phyloP scores from a whole-genome alignment of 2,797 vertebrate species.

The Ctenosaura bakeri region DNA sequence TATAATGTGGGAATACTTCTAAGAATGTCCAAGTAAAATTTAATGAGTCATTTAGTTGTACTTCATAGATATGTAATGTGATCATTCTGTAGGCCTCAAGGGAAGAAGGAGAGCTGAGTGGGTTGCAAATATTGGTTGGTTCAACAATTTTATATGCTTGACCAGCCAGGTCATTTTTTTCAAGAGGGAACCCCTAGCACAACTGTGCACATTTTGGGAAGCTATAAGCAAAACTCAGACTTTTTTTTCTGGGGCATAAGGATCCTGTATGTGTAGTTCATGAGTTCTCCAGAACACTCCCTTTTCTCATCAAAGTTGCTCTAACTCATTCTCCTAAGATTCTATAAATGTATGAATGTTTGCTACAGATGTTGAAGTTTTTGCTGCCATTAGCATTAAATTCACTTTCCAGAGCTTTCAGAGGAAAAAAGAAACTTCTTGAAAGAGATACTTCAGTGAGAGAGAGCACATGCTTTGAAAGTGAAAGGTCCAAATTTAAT shows the following conservation, averaged over 20 bases:
- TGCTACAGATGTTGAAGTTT: not conserved
- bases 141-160: constrained; percentile 1
- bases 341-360: not conserved
- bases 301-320: not conserved
- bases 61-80: not conserved
- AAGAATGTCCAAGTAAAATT: not conserved
- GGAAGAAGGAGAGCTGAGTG: not conserved
- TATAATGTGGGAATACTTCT: not conserved
- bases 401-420: not conserved
- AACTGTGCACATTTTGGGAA: not conserved
- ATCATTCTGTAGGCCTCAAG: not conserved
- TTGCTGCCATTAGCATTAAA: too few relatives aligned
- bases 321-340: not conserved
- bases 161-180: not conserved
- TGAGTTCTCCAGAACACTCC: not conserved
- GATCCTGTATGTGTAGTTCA: not conserved
- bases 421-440: not conserved
- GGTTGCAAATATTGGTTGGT: not conserved
- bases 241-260: not conserved
- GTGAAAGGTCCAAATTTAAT: not conserved
- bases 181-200: not conserved
- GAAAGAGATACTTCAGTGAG: not conserved
- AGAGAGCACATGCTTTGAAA: not conserved
- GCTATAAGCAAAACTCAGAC: not conserved
- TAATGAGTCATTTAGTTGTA: not conserved